Evolutionary conservation across 2,797 vertebrate species (phyloP).

Genomic region (Melanotaenia boesemani): DNA sequence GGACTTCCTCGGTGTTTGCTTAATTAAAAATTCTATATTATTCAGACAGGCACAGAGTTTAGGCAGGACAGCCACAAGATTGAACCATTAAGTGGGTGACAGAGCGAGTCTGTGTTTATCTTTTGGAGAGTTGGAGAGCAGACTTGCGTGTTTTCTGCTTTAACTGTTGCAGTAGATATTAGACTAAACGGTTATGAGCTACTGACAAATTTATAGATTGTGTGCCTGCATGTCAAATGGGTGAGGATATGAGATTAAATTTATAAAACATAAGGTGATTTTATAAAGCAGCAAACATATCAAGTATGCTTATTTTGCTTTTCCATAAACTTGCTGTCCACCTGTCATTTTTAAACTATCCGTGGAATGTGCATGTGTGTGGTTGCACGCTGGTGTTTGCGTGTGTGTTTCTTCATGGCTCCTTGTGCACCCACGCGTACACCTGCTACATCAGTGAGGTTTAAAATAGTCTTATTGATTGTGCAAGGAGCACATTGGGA

Average conservation of each 20-base stretch:
- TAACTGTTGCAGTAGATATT: conserved; percentile 10
- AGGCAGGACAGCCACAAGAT: conserved; percentile 21
- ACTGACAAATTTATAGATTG: conserved; percentile 1
- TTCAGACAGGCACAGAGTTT: neutral
- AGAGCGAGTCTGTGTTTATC: conserved; percentile 21
- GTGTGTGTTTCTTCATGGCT: conserved; percentile 16
- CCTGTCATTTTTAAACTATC: conserved; percentile 12
- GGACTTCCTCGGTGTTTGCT: conserved; percentile 27
- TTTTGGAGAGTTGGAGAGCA: conserved; percentile 1
- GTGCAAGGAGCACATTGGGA: conserved; percentile 57
- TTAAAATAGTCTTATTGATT: conserved; percentile 82
- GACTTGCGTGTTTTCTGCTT: conserved; percentile 8
- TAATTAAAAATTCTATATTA: conserved; percentile 36
- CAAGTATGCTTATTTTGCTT: neutral
- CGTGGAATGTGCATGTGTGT: neutral
- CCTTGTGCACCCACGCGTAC: conserved; percentile 17
- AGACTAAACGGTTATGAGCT: conserved; percentile 5
- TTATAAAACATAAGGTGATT: neutral
- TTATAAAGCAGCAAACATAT: neutral
- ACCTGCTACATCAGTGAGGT: conserved; percentile 56
- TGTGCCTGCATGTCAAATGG: neutral
- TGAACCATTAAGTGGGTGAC: conserved; percentile 53
- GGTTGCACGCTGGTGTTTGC: neutral
- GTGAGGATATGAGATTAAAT: neutral
- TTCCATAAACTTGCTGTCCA: conserved; percentile 7